Conservation (phyloP, 2,113 vertebrate genomes). For the Rhabdomys dilectus region DNA sequence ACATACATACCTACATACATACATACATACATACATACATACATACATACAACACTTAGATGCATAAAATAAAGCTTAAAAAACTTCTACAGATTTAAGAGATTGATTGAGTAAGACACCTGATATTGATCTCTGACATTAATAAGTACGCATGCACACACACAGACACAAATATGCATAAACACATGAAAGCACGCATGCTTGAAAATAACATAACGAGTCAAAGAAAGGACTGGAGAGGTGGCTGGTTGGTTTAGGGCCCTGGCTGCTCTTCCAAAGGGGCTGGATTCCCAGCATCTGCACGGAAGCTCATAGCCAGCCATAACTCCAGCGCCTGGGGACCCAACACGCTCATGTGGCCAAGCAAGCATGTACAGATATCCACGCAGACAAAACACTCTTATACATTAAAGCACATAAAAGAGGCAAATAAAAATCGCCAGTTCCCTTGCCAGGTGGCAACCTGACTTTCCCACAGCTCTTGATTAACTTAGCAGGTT, state of each 20-base stretch:
- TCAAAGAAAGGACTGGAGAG: background rate
- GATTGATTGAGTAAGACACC: background rate
- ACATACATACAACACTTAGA: background rate
- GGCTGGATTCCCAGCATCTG: background rate
- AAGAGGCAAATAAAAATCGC: background rate
- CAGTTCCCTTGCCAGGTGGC: background rate
- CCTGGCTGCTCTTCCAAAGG: background rate
- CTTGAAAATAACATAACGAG: background rate
- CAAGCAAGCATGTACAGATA: too few relatives aligned
- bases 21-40: background rate
- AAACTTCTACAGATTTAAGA: background rate
- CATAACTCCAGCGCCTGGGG: background rate
- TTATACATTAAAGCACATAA: background rate
- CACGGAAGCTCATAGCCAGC: background rate
- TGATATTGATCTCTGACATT: background rate
- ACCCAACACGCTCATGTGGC: background rate
- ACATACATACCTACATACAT: background rate
- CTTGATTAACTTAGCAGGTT: background rate
- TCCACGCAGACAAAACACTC: background rate
- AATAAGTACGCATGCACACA: background rate
- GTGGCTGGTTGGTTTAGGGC: background rate
- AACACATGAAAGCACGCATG: background rate
- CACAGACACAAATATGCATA: background rate
- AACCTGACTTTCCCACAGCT: background rate
- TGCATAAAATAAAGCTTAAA: background rate